Evolutionary conservation across 2,113 vertebrate genomes (phyloP).

Genomic region (Gambusia affinis): DNA sequence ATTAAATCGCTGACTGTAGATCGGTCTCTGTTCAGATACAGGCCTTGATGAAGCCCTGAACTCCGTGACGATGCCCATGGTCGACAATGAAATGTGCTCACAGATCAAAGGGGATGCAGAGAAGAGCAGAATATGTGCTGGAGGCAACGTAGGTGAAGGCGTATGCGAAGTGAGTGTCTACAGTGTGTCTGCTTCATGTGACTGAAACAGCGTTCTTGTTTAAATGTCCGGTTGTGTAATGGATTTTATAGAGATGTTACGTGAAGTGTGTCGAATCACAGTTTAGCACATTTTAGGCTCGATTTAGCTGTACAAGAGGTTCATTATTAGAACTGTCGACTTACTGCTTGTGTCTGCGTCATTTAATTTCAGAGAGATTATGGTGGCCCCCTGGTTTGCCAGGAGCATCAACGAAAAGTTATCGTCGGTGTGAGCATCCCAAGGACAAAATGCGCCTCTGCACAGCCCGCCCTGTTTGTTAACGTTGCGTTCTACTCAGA

Average conservation of each 20-base stretch:
- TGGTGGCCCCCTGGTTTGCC: conserved; percentile 93
- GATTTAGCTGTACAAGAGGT: background rate
- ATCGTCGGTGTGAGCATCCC: conserved; percentile 93
- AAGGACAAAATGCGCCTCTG: conserved; percentile 90
- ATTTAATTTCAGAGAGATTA: conserved; percentile 87
- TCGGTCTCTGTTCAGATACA: conserved; percentile 75
- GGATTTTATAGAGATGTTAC: background rate
- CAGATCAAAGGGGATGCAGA: conserved; percentile 88
- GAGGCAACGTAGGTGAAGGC: conserved; percentile 86
- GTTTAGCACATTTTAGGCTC: background rate
- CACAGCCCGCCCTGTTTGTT: conserved; percentile 91
- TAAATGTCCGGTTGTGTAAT: no score
- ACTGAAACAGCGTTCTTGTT: background rate
- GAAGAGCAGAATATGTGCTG: conserved; percentile 92
- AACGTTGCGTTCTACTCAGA: conserved; percentile 93
- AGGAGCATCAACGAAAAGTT: conserved; percentile 89
- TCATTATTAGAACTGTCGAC: background rate
- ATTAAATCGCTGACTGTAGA: background rate
- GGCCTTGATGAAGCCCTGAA: conserved; percentile 86
- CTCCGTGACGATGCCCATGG: conserved; percentile 86
- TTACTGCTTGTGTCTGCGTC: background rate
- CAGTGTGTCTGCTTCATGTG: background rate
- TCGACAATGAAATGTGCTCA: conserved; percentile 89
- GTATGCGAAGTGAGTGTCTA: conserved; percentile 90
- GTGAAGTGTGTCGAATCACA: no score